Percentiles rank a stretch among this genome's conserved stretches.
These are phyloP conservation scores for Apoda limacodes DNA, from an alignment of 2,888 invertebrate genomes.

Conservation along the genomic window DNA sequence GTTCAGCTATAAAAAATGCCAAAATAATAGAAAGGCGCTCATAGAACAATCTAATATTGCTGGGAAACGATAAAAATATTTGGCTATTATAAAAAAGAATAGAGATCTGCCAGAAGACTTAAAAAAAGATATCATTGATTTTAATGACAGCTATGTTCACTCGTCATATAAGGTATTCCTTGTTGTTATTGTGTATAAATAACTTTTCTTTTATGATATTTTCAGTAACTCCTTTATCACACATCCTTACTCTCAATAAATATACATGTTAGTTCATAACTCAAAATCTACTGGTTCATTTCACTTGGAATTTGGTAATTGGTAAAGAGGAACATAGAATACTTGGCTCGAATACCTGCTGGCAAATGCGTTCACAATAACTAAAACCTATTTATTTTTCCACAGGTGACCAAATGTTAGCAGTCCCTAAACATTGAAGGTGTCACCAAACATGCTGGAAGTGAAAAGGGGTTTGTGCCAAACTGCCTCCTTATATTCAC, in stretches of 20 bases:
- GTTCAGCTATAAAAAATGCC: slow-evolving; percentile 13
- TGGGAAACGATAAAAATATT: slow-evolving; percentile 12
- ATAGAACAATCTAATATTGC: slow-evolving; percentile 13
- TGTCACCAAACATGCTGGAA: slow-evolving; percentile 22
- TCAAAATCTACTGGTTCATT: too few species aligned
- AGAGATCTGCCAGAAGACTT: slow-evolving; percentile 11
- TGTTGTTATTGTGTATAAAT: too few species aligned
- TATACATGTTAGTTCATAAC: too few species aligned
- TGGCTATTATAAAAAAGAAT: slow-evolving; percentile 10
- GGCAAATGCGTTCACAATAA: too few species aligned
- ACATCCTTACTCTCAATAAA: too few species aligned
- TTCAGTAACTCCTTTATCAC: too few species aligned
- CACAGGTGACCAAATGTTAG: too few species aligned
- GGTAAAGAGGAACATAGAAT: slow-evolving; percentile 19
- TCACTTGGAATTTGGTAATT: too few species aligned
- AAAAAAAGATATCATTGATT: slow-evolving; percentile 19
- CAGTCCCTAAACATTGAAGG: too few species aligned
- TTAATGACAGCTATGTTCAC: slow-evolving; percentile 25
- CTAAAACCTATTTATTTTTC: too few species aligned
- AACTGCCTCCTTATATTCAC: slow-evolving; percentile 20
- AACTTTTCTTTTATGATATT: too few species aligned
- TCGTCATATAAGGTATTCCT: slow-evolving; percentile 12
- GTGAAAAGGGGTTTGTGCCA: slow-evolving; percentile 20
- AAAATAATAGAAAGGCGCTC: slow-evolving; percentile 7
- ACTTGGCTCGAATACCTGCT: too few species aligned